These are phyloP conservation scores for Agrochola litura DNA, from an alignment of 2,888 invertebrate species.

Conservation along the genomic window DNA sequence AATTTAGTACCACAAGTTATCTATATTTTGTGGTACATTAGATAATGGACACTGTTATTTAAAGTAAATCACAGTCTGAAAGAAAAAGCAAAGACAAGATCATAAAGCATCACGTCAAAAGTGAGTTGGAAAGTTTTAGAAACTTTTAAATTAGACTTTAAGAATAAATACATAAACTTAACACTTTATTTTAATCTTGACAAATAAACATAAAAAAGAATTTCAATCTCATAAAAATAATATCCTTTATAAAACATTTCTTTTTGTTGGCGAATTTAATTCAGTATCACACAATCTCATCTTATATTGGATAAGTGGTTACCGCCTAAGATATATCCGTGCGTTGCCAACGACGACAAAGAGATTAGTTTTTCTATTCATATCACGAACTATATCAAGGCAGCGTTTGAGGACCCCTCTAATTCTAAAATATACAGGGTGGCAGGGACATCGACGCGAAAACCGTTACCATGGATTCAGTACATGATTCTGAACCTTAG, in stretches of 20 bases:
- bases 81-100: background rate
- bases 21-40: background rate
- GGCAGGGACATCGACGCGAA: too few relatives aligned
- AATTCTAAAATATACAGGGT: conserved; percentile 14
- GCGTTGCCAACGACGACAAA: conserved; percentile 30
- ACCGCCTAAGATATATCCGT: conserved; percentile 15
- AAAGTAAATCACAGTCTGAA: conserved; percentile 1
- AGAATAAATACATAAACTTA: conserved; percentile 25
- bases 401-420: conserved; percentile 5
- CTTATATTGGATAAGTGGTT: conserved; percentile 31
- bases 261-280: background rate
- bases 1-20: background rate
- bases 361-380: conserved; percentile 49
- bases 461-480: too few relatives aligned
- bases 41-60: background rate
- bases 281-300: conserved; percentile 28
- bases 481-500: too few relatives aligned
- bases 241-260: background rate
- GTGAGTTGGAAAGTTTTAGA: conserved; percentile 1
- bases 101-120: conserved; percentile 17
- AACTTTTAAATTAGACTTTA: conserved; percentile 18
- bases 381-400: conserved; percentile 33
- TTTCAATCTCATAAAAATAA: conserved; percentile 32
- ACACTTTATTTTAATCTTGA: conserved; percentile 7
- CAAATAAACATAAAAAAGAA: conserved; percentile 24